These are phyloP conservation scores for Aphidoletes aphidimyza DNA, from an alignment of 2,888 invertebrate genomes.

Conservation along the genomic window DNA sequence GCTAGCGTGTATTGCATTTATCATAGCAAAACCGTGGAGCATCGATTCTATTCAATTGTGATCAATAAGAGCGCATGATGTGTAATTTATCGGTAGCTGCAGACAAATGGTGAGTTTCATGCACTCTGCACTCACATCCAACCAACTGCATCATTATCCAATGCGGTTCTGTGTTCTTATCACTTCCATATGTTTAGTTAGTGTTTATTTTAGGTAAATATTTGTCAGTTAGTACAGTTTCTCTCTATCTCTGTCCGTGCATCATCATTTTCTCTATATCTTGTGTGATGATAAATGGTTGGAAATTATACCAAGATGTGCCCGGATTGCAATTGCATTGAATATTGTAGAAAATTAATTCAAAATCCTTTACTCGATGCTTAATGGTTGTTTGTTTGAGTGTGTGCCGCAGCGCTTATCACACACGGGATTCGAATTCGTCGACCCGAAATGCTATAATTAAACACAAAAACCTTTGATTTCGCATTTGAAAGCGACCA, in stretches of 20 bases:
- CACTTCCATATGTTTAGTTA: not conserved
- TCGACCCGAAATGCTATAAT: constrained; percentile 46
- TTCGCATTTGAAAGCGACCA: not conserved
- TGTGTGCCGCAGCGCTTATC: no score
- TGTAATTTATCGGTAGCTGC: constrained; percentile 26
- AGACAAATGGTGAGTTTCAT: not conserved
- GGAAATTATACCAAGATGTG: not conserved
- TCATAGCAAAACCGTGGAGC: no score
- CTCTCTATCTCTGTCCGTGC: no score
- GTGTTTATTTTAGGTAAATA: not conserved
- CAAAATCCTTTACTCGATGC: not conserved
- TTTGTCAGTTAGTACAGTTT: no score
- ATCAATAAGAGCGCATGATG: not conserved
- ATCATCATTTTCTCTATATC: no score
- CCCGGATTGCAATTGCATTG: not conserved
- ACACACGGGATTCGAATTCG: not conserved
- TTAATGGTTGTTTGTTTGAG: no score
- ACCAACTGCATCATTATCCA: not conserved
- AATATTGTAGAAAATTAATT: constrained; percentile 35
- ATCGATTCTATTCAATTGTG: not conserved
- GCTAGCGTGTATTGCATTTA: not conserved
- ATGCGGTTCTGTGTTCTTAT: not conserved
- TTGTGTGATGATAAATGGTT: no score
- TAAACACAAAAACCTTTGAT: constrained; percentile 39
- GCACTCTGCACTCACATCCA: not conserved